Base-by-base conservation (phyloP, 2,113 vertebrate genomes). In the Dinomys branickii region DNA sequence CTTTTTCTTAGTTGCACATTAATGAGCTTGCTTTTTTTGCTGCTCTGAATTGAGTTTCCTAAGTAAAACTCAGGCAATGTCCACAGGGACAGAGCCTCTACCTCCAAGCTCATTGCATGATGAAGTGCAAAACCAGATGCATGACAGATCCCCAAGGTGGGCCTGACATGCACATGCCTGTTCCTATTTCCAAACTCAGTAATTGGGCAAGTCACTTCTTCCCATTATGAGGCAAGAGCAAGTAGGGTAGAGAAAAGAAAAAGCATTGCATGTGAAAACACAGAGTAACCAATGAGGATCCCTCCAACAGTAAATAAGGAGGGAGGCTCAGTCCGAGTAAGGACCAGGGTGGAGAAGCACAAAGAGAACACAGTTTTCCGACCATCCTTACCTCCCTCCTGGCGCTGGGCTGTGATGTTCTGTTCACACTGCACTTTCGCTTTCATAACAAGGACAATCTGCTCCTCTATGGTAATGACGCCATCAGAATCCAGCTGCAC, bases 371-470 rank as follows among this genome's bases (percentile, higher is more conserved):
- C 26, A 24, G 2, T 30, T 28, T 59, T 35, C 47, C 90, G 6
- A 58, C 7, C 26, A 20, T 86, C 54, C 77, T 97, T 89, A 98
- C 98, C 98, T 98, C 97, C 97, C 61, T 98, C 98, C 61, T 98
- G 98, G n/a, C 98, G 98, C 52, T 98, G 98, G 80, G 92, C 96
- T 61, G 99, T 99, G 88, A 99, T 98, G 94, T 99, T 99, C 95
- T 98, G 98, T 63, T 99, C 98, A 97, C 99, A 99, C 52, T 99
- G 99, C 69, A 98, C 94, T 98, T 99, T 99, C 58, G 99, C 98
- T 95, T 99, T 98, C 95, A 99, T 98, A 50, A 99, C 98, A 90
- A 99, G 99, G 94, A 99, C 98, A 96, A 99, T 99, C 98, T 99
- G 99, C 89, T 99, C 99, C 97, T 99, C 99, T 24, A 99, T 98